These are phyloP conservation scores for Lissonota sp. DNA, from an alignment of 2,888 invertebrate genomes.

Conservation along the genomic window DNA sequence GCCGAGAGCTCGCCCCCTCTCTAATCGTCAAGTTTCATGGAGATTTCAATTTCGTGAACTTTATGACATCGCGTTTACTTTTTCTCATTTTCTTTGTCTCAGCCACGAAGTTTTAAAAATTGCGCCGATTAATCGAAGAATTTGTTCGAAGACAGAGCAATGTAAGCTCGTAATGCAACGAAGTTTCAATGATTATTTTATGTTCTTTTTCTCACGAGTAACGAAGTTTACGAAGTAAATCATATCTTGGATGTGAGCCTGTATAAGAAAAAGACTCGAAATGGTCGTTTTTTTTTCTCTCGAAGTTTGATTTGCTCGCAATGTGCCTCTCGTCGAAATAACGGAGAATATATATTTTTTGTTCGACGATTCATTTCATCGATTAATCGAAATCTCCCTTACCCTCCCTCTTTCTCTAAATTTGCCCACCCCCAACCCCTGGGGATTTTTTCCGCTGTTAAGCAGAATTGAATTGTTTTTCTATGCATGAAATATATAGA, in stretches of 20 bases:
- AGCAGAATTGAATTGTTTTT: conserved; percentile 20
- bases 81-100: conserved; percentile 25
- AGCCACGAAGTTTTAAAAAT: conserved; percentile 34
- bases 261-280: no score
- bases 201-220: no score
- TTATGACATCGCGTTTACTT: conserved; percentile 40
- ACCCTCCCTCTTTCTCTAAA: neutral
- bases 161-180: no score
- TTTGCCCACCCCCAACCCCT: conserved; percentile 9
- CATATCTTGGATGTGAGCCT: no score
- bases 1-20: conserved; percentile 18
- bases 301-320: no score
- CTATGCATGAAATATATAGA: conserved; percentile 20
- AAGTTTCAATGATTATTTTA: no score
- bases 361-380: conserved; percentile 50
- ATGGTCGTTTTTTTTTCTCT: no score
- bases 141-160: conserved; percentile 34
- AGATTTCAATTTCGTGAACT: conserved; percentile 48
- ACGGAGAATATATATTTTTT: conserved; percentile 42
- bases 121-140: conserved; percentile 65
- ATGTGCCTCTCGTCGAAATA: neutral
- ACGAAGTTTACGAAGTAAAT: no score
- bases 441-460: conserved; percentile 39
- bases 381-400: conserved; percentile 39
- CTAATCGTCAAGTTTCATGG: conserved; percentile 29